Evolutionary conservation across 1,140 invertebrate genomes (phyloP).

Genomic region (Bicyclus anynana): DNA sequence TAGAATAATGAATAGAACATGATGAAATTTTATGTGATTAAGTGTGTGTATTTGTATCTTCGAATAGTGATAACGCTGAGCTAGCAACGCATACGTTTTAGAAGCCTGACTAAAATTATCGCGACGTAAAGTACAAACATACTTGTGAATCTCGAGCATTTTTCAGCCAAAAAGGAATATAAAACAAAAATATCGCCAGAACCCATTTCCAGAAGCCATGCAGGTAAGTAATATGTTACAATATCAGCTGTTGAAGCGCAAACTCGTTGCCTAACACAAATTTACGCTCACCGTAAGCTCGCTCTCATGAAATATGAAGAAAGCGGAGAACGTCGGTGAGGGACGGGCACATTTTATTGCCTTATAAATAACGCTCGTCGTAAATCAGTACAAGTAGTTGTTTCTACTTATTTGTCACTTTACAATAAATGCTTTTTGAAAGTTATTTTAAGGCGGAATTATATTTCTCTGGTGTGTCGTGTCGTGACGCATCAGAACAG

Average conservation of each 20-base stretch:
- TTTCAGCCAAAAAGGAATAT: not conserved
- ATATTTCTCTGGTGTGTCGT: too few species aligned
- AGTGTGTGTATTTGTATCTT: too few species aligned
- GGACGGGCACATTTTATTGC: slow-evolving; percentile 29
- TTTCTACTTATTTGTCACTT: slow-evolving; percentile 5
- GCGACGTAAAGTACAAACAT: not conserved
- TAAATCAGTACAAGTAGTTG: slow-evolving; percentile 20
- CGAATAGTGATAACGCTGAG: too few species aligned
- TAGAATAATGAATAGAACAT: too few species aligned
- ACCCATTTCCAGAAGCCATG: not conserved
- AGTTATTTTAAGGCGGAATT: too few species aligned
- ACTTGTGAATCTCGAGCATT: not conserved
- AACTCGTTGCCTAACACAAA: slow-evolving; percentile 16
- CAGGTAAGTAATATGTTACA: slow-evolving; percentile 12
- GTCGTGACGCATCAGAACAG: too few species aligned
- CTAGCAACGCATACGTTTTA: too few species aligned
- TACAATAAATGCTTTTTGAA: not conserved
- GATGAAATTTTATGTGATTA: too few species aligned
- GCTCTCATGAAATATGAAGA: slow-evolving; percentile 26
- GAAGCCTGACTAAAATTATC: too few species aligned
- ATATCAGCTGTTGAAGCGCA: slow-evolving; percentile 18
- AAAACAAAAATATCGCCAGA: slow-evolving; percentile 1
- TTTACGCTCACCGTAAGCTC: slow-evolving; percentile 18
- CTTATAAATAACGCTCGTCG: slow-evolving; percentile 20
- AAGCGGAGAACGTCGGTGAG: slow-evolving; percentile 17